phyloP scores from a whole-genome alignment of 2,888 invertebrate genomes.

The Agonopterix heracliana region DNA sequence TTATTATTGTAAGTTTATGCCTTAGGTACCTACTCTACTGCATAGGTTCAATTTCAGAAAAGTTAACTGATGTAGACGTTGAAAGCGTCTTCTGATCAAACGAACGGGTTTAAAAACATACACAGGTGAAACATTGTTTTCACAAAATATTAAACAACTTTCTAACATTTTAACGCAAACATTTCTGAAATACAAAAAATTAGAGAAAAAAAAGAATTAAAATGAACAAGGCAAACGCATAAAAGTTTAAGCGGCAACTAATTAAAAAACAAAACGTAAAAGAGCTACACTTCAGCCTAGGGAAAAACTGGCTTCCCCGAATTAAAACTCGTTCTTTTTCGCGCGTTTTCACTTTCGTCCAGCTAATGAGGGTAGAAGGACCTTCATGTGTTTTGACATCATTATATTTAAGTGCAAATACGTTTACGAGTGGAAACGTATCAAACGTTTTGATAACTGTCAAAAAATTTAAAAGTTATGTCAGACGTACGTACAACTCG shows the following conservation, averaged over 20 bases:
- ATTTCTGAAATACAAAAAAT: background rate
- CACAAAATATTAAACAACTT: too few relatives aligned
- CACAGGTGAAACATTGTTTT: too few relatives aligned
- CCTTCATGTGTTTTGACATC: slow-evolving; percentile 41
- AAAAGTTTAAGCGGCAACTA: slow-evolving; percentile 64
- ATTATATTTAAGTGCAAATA: slow-evolving; percentile 32
- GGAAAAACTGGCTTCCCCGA: slow-evolving; percentile 53
- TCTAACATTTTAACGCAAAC: too few relatives aligned
- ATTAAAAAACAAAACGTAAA: slow-evolving; percentile 64
- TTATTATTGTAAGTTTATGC: too few relatives aligned
- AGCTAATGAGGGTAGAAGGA: slow-evolving; percentile 63
- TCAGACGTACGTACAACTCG: too few relatives aligned
- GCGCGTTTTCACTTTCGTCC: slow-evolving; percentile 58
- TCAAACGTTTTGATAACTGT: background rate
- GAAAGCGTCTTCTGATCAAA: too few relatives aligned
- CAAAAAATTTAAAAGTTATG: background rate
- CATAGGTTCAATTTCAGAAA: too few relatives aligned
- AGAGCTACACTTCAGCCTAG: slow-evolving; percentile 43
- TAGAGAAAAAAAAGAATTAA: slow-evolving; percentile 26
- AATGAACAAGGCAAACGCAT: slow-evolving; percentile 45
- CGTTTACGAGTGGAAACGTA: slow-evolving; percentile 11
- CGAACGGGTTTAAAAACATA: too few relatives aligned
- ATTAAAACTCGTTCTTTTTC: slow-evolving; percentile 59
- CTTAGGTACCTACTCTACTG: too few relatives aligned
- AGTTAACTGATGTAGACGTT: too few relatives aligned